Evolutionary conservation across 2,113 vertebrate species (phyloP).

Genomic region (Macquaria australasica): DNA sequence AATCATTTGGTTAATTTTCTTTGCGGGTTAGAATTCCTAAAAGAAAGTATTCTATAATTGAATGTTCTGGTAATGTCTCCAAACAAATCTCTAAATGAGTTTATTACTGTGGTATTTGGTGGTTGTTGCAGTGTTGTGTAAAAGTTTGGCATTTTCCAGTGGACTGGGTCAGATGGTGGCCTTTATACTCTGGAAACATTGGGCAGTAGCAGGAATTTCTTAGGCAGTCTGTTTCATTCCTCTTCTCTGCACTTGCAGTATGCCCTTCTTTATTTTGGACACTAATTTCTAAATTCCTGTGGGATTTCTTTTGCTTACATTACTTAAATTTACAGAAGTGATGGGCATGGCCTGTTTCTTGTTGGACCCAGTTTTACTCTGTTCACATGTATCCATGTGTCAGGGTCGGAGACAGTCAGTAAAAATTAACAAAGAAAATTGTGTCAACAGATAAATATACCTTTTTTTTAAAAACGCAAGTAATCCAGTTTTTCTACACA

Average conservation of each 20-base stretch:
- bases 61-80: constrained; percentile 1
- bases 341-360: neutral
- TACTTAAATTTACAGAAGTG: neutral
- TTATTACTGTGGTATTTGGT: constrained; percentile 39
- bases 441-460: too few species aligned
- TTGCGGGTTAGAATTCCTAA: neutral
- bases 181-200: constrained; percentile 15
- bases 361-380: neutral
- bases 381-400: neutral
- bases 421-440: too few species aligned
- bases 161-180: constrained; percentile 1
- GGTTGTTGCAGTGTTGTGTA: constrained; percentile 11
- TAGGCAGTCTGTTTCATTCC: constrained; percentile 2
- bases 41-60: neutral
- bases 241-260: neutral
- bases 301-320: neutral
- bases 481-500: neutral
- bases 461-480: neutral
- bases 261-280: neutral
- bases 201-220: constrained; percentile 5
- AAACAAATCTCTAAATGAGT: constrained; percentile 25
- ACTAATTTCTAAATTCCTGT: neutral
- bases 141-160: constrained; percentile 43
- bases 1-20: neutral
- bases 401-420: too few species aligned